Conservation (phyloP, 1,140 invertebrate species). For the Drosophila mauritiana region DNA sequence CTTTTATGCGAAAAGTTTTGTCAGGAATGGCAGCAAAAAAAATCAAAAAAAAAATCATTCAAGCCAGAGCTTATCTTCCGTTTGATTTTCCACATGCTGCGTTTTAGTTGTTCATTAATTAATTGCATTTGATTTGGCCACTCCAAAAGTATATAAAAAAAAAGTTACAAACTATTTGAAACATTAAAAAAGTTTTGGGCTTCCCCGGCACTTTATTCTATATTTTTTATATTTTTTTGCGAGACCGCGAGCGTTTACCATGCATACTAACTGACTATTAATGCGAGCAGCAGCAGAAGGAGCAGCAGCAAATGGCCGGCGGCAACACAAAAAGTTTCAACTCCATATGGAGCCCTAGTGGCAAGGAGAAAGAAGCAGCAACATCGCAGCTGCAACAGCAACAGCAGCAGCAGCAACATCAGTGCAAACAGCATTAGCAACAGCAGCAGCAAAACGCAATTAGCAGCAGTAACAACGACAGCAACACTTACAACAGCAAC, state of each 20-base stretch:
- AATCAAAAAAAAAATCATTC: background rate
- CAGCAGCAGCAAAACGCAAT: constrained; percentile 43
- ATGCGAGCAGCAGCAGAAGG: constrained; percentile 34
- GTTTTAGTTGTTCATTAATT: constrained; percentile 52
- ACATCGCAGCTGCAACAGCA: constrained; percentile 12
- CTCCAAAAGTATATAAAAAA: constrained; percentile 1
- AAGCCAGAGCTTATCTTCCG: constrained; percentile 5
- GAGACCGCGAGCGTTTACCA: constrained; percentile 57
- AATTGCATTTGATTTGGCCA: constrained; percentile 65
- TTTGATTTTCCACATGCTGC: constrained; percentile 33
- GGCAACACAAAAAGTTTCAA: constrained; percentile 36
- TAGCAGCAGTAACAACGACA: constrained; percentile 36
- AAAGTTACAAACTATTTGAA: constrained; percentile 43
- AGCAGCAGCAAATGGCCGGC: constrained; percentile 7
- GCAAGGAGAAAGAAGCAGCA: constrained; percentile 12
- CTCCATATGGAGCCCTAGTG: constrained; percentile 38
- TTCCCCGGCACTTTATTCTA: constrained; percentile 37
- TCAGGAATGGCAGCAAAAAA: background rate
- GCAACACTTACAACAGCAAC: constrained; percentile 39
- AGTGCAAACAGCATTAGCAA: constrained; percentile 17
- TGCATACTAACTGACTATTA: constrained; percentile 75
- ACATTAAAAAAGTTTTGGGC: constrained; percentile 52
- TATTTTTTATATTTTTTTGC: constrained; percentile 14
- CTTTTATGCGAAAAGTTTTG: constrained; percentile 40
- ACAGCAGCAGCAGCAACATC: constrained; percentile 19